Base-by-base conservation (phyloP, 2,888 invertebrate species). In the Eristalis pertinax region DNA sequence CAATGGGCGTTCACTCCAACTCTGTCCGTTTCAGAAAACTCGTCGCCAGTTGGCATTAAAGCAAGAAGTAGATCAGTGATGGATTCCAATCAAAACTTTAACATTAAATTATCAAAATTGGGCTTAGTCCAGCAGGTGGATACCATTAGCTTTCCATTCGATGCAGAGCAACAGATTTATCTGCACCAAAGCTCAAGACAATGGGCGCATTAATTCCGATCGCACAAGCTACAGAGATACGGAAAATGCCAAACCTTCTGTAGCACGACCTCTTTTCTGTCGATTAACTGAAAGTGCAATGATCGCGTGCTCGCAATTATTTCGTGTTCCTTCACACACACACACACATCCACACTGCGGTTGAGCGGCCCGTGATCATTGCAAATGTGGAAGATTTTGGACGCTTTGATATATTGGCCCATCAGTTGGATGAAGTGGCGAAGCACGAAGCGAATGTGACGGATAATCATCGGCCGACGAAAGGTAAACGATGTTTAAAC, bases 221-320 rank as follows among this genome's bases (percentile, higher is more conserved):
- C 65, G 78, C 24, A 62, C 24, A 62, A 69, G 29, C 19, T 62
- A 3, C 22, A 41, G n/a, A 29, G 19, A 72, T 72, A 24, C 50
- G 26, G 19, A 32, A 56, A 56, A 32, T 56, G 62, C 70, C 67
- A 64, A 60, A 56, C 74, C 79, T 67, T 5, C 38, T 43, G n/a
- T 41, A 70, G 22, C 70, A 64, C 62, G 80, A 75, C 80, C 80
- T 84, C 24, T 84, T 80, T 58, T 56, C 22, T 29, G 35, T 38
- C 11, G 8, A 19, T 26, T 19, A 56, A 64, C 22, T 79, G 58
- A 64, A 68, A 58, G 78, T 73, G 78, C 35, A 84, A 24, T 63
- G 68, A 78, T 78, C 78, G 83, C 73, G 73, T 78, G 78, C 64
- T 32, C 63, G 35, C 67, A 62, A 50, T 38, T 22, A 62, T 32